Percentiles rank a stretch among this genome's conserved stretches.
Evolutionary conservation across 2,113 vertebrate genomes (phyloP).

Genomic region (Melanerpes formicivorus): DNA sequence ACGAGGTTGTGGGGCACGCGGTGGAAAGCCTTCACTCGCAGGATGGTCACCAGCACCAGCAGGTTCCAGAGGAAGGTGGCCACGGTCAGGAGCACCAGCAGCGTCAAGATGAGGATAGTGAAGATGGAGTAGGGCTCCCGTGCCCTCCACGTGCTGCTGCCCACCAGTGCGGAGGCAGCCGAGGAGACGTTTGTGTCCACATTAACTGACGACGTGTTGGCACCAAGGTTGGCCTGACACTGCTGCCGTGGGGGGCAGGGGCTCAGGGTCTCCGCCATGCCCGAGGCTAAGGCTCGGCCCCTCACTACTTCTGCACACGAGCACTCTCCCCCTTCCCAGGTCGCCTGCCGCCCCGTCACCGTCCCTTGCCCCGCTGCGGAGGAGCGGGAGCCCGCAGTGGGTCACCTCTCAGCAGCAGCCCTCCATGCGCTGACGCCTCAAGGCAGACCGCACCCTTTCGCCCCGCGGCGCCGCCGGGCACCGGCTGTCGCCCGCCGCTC

Average conservation of each 20-base stretch:
- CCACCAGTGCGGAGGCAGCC: background rate
- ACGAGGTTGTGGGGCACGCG: conserved; percentile 94
- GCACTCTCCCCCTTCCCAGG: background rate
- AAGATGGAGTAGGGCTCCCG: conserved; percentile 81
- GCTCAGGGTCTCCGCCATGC: background rate
- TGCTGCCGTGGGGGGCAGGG: background rate
- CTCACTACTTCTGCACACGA: background rate
- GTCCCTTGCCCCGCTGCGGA: background rate
- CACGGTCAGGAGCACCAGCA: conserved; percentile 76
- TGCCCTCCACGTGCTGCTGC: background rate
- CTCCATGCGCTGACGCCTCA: background rate
- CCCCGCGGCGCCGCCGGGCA: background rate
- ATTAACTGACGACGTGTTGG: background rate
- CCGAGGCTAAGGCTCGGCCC: rapidly evolving
- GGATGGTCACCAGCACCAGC: conserved; percentile 90
- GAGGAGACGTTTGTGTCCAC: background rate
- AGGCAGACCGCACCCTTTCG: background rate
- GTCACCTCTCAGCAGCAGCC: background rate
- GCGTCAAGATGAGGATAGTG: conserved; percentile 83
- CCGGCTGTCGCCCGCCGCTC: background rate
- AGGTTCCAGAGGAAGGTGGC: conserved; percentile 95
- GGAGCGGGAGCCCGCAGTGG: background rate
- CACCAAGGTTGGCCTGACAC: background rate
- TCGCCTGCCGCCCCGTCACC: background rate
- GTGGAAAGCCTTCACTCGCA: conserved; percentile 92